Conservation (phyloP, 2,888 invertebrate genomes). For the Arrhopalites spinosus region DNA sequence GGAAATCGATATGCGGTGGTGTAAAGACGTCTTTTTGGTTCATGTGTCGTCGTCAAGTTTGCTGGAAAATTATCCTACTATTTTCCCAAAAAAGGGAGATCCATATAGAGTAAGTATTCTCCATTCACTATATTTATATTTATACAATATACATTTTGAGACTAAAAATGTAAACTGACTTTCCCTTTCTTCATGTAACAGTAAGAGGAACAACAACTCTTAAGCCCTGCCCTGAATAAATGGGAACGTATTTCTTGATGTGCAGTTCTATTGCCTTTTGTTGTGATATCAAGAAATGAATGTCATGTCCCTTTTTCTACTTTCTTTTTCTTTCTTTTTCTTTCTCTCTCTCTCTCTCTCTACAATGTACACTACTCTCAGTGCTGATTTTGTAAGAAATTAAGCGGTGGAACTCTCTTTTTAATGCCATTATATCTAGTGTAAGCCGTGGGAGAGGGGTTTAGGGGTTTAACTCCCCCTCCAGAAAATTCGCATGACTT, state of each 20-base stretch:
- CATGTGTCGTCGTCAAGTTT: constrained; percentile 24
- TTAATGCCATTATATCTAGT: too few species aligned
- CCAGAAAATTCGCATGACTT: too few species aligned
- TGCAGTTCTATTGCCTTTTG: too few species aligned
- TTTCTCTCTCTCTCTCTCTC: not conserved
- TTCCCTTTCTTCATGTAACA: too few species aligned
- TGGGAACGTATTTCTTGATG: too few species aligned
- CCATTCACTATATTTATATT: not conserved
- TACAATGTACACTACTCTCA: too few species aligned
- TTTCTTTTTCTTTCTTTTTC: not conserved
- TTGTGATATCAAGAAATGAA: not conserved
- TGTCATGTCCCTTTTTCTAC: not conserved
- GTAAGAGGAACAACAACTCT: too few species aligned
- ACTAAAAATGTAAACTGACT: too few species aligned
- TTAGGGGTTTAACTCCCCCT: too few species aligned
- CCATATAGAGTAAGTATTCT: not conserved
- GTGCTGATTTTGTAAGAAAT: too few species aligned
- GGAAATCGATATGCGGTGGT: constrained; percentile 13
- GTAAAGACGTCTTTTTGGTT: constrained; percentile 20
- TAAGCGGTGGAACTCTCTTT: too few species aligned
- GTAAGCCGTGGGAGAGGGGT: too few species aligned
- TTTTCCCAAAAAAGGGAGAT: not conserved
- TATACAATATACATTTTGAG: not conserved
- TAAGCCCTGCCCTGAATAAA: not conserved
- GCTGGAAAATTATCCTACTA: constrained; percentile 19